These are phyloP conservation scores for Ianthella basta DNA, from an alignment of 37 sponge, comb jelly and placozoan species.

Conservation along the genomic window DNA sequence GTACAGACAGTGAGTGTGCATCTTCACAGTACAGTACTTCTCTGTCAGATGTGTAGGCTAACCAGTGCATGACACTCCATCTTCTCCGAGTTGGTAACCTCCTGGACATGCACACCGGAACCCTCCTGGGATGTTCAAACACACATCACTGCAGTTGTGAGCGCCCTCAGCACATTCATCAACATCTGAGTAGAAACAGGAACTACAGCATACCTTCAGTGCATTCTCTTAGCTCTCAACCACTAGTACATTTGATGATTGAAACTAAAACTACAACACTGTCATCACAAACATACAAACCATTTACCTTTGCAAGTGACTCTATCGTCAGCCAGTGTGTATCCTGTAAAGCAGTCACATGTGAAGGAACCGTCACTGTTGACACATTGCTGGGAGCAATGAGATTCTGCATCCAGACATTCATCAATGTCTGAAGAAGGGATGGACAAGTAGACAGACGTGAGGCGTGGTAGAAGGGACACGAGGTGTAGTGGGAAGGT, in stretches of 20 bases:
- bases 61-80: slow-evolving; percentile 17
- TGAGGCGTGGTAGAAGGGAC: too few relatives aligned
- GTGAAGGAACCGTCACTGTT: slow-evolving; percentile 13
- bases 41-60: too few relatives aligned
- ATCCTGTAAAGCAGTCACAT: slow-evolving; percentile 16
- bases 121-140: neutral
- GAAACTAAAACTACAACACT: neutral
- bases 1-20: too few relatives aligned
- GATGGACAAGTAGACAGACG: too few relatives aligned
- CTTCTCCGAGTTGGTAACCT: neutral
- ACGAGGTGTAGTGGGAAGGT: too few relatives aligned
- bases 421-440: slow-evolving; percentile 17
- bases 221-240: too few relatives aligned
- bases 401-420: neutral
- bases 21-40: too few relatives aligned
- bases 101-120: slow-evolving; percentile 9
- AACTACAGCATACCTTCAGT: too few relatives aligned
- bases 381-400: slow-evolving; percentile 21
- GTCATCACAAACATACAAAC: neutral
- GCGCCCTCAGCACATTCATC: slow-evolving; percentile 27
- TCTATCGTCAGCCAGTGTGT: neutral
- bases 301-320: neutral
- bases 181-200: neutral
- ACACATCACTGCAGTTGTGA: neutral
- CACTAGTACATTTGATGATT: too few relatives aligned